These are phyloP conservation scores for Pseudomyrmex flavicornis DNA, from an alignment of 1,140 invertebrate species.

Conservation along the genomic window DNA sequence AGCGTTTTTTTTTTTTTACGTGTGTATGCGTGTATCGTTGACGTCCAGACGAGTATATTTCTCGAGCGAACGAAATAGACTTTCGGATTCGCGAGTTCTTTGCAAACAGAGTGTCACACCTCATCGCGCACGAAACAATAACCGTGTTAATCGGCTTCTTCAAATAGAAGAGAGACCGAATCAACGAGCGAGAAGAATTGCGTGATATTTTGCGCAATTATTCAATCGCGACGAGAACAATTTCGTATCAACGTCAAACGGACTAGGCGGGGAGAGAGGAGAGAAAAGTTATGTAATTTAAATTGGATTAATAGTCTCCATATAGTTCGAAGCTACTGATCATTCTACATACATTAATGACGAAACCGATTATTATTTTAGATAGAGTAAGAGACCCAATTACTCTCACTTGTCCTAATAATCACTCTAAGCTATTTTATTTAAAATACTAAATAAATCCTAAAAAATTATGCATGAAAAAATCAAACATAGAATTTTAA, in stretches of 20 bases:
- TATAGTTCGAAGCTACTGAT: background rate
- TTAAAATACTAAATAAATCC: too few species aligned
- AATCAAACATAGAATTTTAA: too few species aligned
- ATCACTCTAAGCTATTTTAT: too few species aligned
- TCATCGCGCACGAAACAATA: background rate
- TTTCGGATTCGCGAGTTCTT: background rate
- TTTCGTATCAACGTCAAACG: background rate
- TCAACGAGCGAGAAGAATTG: background rate
- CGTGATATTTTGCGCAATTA: background rate
- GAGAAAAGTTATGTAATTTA: slow-evolving; percentile 19
- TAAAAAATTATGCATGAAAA: too few species aligned
- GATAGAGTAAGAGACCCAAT: too few species aligned
- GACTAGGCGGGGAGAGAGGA: too few species aligned
- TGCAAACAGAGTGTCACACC: slow-evolving; percentile 21
- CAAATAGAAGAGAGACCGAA: background rate
- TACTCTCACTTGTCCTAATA: too few species aligned
- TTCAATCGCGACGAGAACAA: background rate
- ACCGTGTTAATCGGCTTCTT: background rate
- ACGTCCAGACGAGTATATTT: slow-evolving; percentile 29
- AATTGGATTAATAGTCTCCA: background rate
- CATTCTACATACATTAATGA: background rate
- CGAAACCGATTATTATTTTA: background rate
- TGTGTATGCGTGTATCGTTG: too few species aligned
- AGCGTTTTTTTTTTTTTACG: too few species aligned
- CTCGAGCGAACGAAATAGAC: background rate